Percentiles rank a stretch among this genome's conserved stretches.
These are phyloP conservation scores for Palythoa heliodiscus DNA, from an alignment of 92 coral and sea anemone genomes.

Conservation along the genomic window DNA sequence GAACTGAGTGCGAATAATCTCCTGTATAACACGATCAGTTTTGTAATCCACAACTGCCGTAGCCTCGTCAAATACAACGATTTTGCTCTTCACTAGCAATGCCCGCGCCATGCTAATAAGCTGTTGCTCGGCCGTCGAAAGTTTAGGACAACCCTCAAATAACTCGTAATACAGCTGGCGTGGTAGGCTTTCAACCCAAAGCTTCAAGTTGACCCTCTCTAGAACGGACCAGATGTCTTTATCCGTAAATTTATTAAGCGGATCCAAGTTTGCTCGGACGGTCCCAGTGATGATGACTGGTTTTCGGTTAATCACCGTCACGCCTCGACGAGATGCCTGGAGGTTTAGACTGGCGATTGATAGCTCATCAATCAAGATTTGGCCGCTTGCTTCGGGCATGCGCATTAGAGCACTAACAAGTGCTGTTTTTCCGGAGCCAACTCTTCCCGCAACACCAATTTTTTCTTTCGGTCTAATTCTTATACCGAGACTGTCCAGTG, in stretches of 20 bases:
- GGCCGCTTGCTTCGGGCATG: slow-evolving; percentile 78
- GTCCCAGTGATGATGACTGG: slow-evolving; percentile 75
- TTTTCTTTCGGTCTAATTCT: slow-evolving; percentile 72
- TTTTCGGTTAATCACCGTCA: slow-evolving; percentile 73
- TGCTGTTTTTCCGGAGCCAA: slow-evolving; percentile 83
- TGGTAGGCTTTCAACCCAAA: slow-evolving; percentile 80
- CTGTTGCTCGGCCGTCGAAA: slow-evolving; percentile 71
- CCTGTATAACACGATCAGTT: slow-evolving; percentile 86
- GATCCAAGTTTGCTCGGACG: slow-evolving; percentile 80
- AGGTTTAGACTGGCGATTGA: slow-evolving; percentile 65
- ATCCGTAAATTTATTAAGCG: slow-evolving; percentile 70
- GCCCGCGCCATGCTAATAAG: slow-evolving; percentile 78
- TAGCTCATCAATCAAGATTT: slow-evolving; percentile 73
- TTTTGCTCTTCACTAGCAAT: slow-evolving; percentile 63
- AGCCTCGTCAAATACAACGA: slow-evolving; percentile 79
- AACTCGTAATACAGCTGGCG: slow-evolving; percentile 84
- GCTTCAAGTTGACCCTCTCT: slow-evolving; percentile 69
- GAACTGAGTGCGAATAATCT: slow-evolving; percentile 75
- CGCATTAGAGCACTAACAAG: slow-evolving; percentile 76
- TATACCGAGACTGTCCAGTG: slow-evolving; percentile 66
- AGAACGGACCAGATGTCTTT: slow-evolving; percentile 81
- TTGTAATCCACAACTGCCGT: slow-evolving; percentile 85
- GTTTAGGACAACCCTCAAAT: slow-evolving; percentile 60
- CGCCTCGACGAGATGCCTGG: slow-evolving; percentile 78
- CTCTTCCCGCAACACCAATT: slow-evolving; percentile 88